A percentile compares a stretch with the other conserved stretches of the same genome.
Conservation (phyloP, 2,113 vertebrate species). For the Todiramphus saurophagus region DNA sequence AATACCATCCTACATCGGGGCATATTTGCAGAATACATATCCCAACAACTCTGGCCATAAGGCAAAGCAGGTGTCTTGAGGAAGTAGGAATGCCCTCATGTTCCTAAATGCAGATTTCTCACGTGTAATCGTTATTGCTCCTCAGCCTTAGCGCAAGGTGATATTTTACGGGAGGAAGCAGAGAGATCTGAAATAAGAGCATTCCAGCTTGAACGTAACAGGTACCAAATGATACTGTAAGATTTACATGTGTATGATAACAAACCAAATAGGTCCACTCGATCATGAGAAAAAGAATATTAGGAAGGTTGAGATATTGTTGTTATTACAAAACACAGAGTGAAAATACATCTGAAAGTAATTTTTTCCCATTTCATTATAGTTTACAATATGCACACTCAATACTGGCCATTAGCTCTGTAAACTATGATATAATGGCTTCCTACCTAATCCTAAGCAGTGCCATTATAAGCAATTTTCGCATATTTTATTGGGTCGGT, state of each 20-base stretch:
- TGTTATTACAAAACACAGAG: slow-evolving; percentile 25
- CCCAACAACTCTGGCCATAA: not conserved
- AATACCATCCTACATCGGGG: not conserved
- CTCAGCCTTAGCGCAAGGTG: not conserved
- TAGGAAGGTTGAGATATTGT: slow-evolving; percentile 46
- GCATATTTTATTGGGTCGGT: slow-evolving; percentile 51
- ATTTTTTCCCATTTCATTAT: slow-evolving; percentile 61
- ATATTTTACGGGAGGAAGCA: not conserved
- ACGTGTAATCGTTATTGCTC: not conserved
- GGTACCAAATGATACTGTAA: slow-evolving; percentile 38
- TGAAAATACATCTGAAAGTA: slow-evolving; percentile 61
- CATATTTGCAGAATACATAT: not conserved
- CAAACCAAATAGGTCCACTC: slow-evolving; percentile 40
- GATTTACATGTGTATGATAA: slow-evolving; percentile 51
- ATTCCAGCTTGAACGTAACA: slow-evolving; percentile 17
- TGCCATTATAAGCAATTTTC: slow-evolving; percentile 42
- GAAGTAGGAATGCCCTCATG: not conserved
- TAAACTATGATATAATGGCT: slow-evolving; percentile 45
- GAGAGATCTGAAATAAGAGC: slow-evolving; percentile 54
- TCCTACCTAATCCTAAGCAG: slow-evolving; percentile 52
- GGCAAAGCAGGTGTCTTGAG: slow-evolving; percentile 36
- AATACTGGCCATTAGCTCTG: slow-evolving; percentile 58
- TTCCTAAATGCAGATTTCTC: not conserved
- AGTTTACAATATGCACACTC: slow-evolving; percentile 54
- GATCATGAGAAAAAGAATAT: slow-evolving; percentile 39